Conservation (phyloP, 2,888 invertebrate genomes). For the Magallana nippona region DNA sequence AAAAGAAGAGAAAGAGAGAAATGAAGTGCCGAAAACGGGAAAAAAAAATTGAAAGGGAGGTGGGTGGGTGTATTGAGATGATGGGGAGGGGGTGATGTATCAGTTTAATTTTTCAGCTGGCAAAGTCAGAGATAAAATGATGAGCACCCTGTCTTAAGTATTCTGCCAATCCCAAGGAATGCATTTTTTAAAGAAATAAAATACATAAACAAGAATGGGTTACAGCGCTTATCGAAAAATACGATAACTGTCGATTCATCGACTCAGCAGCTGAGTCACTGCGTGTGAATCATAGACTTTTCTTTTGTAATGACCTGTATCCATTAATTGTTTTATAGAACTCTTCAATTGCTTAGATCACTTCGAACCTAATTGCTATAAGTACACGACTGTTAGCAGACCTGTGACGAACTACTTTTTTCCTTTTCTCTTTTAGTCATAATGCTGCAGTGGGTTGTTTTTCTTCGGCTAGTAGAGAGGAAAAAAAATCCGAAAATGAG, state of each 20-base stretch:
- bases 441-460: too few relatives aligned
- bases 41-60: too few relatives aligned
- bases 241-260: slow-evolving; percentile 25
- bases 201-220: background rate
- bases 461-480: too few relatives aligned
- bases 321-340: slow-evolving; percentile 12
- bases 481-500: slow-evolving; percentile 2
- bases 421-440: too few relatives aligned
- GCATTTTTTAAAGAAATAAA: background rate
- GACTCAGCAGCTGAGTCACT: slow-evolving; percentile 27
- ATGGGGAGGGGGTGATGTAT: too few relatives aligned
- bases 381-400: too few relatives aligned
- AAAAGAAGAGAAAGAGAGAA: too few relatives aligned
- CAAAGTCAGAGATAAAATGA: background rate
- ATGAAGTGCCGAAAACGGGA: too few relatives aligned
- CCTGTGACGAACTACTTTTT: too few relatives aligned
- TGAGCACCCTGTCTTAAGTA: background rate
- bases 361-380: background rate
- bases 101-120: background rate
- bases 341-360: background rate
- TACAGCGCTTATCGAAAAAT: background rate
- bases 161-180: background rate
- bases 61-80: too few relatives aligned
- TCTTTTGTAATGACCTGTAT: background rate
- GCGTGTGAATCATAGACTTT: background rate